These are phyloP conservation scores for Conomelus anceps DNA, from an alignment of 2,888 invertebrate species.

Conservation along the genomic window DNA sequence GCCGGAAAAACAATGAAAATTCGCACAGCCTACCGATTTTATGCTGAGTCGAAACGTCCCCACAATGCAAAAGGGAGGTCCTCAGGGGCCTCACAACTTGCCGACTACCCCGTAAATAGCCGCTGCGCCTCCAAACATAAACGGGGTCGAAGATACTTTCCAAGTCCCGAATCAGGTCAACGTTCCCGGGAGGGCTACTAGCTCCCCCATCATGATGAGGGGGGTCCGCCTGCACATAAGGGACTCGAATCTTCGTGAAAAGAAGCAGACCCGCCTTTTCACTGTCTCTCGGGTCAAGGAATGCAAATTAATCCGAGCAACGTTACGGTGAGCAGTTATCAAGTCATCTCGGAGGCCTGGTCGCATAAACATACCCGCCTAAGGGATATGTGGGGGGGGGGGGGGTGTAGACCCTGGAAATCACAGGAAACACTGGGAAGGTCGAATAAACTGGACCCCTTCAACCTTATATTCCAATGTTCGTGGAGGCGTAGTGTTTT, in stretches of 20 bases:
- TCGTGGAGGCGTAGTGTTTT: background rate
- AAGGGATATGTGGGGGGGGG: background rate
- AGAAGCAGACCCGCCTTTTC: constrained; percentile 13
- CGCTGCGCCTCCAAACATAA: background rate
- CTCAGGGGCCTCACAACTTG: too few relatives aligned
- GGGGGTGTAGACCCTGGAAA: background rate
- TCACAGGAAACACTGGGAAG: background rate
- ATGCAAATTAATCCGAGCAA: constrained; percentile 12
- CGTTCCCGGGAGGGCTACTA: background rate
- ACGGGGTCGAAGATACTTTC: background rate
- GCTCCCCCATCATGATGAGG: too few relatives aligned
- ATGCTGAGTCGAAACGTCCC: background rate
- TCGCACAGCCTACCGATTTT: background rate
- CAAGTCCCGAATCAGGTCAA: background rate
- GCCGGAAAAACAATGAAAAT: background rate
- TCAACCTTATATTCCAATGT: background rate
- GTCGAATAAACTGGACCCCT: background rate
- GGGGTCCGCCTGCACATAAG: background rate
- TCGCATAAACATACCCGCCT: background rate
- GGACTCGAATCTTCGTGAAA: background rate
- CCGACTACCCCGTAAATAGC: too few relatives aligned
- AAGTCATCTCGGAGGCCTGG: background rate
- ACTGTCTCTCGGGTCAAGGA: constrained; percentile 8
- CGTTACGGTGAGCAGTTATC: constrained; percentile 4
- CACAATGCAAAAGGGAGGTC: background rate